Base-by-base conservation (phyloP, 2,797 vertebrate genomes). In the Silurus aristotelis region DNA sequence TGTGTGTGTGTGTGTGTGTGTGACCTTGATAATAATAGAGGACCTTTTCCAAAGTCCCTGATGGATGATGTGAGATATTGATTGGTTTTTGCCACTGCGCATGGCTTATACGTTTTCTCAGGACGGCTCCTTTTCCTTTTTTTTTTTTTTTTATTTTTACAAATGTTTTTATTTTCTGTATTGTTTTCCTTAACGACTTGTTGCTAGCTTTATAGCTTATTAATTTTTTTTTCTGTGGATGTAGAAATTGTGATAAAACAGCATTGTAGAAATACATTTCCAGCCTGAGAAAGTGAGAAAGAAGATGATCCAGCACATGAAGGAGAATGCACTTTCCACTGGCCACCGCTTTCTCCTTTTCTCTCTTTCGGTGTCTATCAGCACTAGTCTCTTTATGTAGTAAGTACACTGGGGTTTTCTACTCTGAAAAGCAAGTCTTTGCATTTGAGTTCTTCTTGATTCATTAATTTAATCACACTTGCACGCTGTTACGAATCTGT, bases 21-120 rank as follows among this genome's bases (percentile, higher is more conserved):
- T 10, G 52, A 60, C 43, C 14, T 48, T 64, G 56, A 73, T 70
- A 75, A 46, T 61, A 73, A 68, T n/a, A 52, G 43, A 61, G 86
- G 73, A 64, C 87, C 56, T 84, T 68, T 83, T 88, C 61, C 52
- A 14, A 85, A 64, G 19, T 83, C 61, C 9, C 66, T 67, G 64
- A 63, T 63, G 83, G 15, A 72, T 79, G 67, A 73, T 83, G 58
- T 79, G 38, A 14, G 60, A 38, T 78, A 46, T 43, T 71, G 79
- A 84, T 68, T 76, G 68, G 22, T 86, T 48, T 81, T 61, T 78
- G 48, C 46, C 55, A 63, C 17, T 22, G 46, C 25, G 60, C 25
- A 63, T 66, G 43, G 31, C 60, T 25, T 82, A 20, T 31, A 38
- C 73, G 10, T 20, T 22, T 63, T 52, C 43, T 72, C 14, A 13